Base-by-base conservation (phyloP, 2,797 vertebrate species). In the Merluccius polli region DNA sequence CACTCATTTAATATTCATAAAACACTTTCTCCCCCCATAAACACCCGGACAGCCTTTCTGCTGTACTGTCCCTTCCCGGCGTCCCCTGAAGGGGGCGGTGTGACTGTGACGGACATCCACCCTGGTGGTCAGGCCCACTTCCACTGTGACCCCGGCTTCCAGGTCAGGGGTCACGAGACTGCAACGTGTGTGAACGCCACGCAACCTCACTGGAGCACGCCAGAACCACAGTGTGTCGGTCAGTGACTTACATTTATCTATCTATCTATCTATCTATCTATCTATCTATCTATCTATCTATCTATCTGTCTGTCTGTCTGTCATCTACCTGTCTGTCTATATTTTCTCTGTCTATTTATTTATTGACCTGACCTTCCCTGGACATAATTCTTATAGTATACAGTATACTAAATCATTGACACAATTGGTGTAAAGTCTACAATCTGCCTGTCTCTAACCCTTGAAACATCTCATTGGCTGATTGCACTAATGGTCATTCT, bases 91-190 rank as follows among this genome's bases (percentile, higher is more conserved):
- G 93, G 93, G 0, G 96, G 96, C 0, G 95, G 95, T 1, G 96
- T 97, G 78, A 96, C 94, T 0, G 96, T 98, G 78, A 97, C 94
- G 0, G 96, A 96, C 81, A 95, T 97, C 81, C 95, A 97, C 78
- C 95, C 96, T 0, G 95, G 96, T 24, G 96, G 96, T 77, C 93
- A 92, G 72, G 96, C 96, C 32, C 94, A 95, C 86, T 98, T 97
- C 80, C 95, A 95, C 88, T 98, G 96, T 81, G 94, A 96, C 77
- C 94, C 95, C 0, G 95, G 96, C 70, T 97, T 95, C 88, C 95
- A 96, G 88, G 90, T 97, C 11, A 94, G 93, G 21, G 96, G 96
- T 32, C 95, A 95, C 21, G 95, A 96, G 83, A 93, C 95, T 4
- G 91, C 96, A 0, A 90, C 94, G 52, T 98, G 96, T 77, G 84